Conservation (phyloP, 2,113 vertebrate genomes). For the Crotalus viridis region DNA sequence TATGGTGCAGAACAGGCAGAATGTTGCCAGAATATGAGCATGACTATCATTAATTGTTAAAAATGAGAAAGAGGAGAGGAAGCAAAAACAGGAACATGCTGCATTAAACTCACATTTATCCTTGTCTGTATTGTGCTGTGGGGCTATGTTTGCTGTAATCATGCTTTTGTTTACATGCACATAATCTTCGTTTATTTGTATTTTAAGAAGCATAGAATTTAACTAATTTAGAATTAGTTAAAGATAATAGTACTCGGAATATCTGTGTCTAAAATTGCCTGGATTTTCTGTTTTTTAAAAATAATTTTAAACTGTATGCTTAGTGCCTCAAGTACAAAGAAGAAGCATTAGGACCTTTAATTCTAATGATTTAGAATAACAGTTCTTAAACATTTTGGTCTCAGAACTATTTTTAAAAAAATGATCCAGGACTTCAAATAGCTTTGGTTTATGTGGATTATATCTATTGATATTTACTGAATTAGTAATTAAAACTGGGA, state of each 20-base stretch:
- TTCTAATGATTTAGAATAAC: neutral
- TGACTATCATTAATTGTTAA: neutral
- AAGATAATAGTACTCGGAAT: conserved; percentile 1
- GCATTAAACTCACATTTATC: neutral
- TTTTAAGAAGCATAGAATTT: neutral
- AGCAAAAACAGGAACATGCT: neutral
- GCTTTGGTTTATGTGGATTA: neutral
- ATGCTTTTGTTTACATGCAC: neutral
- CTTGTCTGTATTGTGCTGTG: neutral
- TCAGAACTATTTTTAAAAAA: neutral
- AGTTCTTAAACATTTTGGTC: neutral
- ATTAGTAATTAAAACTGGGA: neutral
- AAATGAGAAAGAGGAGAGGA: neutral
- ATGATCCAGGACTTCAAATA: neutral
- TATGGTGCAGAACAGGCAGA: accelerated
- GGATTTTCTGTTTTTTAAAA: accelerated
- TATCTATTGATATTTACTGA: neutral
- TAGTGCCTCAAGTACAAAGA: neutral
- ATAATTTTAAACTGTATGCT: neutral
- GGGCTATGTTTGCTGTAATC: neutral
- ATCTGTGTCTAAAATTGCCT: neutral
- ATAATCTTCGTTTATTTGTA: neutral
- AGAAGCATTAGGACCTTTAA: neutral
- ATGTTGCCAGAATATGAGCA: neutral
- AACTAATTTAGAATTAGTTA: neutral